phyloP scores from a whole-genome alignment of 2,113 vertebrate species.

The Anolis carolinensis region DNA sequence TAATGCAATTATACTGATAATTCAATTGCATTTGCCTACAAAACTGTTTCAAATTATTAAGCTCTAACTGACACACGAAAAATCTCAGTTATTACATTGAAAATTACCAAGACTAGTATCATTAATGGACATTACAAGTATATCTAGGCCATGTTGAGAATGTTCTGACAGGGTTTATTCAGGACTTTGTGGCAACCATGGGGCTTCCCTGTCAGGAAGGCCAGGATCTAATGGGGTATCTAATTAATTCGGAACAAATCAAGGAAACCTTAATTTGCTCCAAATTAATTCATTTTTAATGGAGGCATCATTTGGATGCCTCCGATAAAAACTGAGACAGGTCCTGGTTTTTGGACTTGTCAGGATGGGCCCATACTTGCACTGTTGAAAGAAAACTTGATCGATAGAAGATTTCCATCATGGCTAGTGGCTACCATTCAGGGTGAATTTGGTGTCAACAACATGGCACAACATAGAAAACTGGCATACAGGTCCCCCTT shows the following conservation, averaged over 20 bases:
- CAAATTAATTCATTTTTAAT: no score
- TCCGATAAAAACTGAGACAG: no score
- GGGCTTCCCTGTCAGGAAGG: no score
- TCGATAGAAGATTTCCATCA: background rate
- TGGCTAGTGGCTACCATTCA: background rate
- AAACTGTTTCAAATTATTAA: slow-evolving; percentile 13
- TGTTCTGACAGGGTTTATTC: no score
- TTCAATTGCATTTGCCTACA: background rate
- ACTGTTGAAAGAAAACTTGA: background rate
- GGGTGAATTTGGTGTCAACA: background rate
- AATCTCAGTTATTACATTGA: background rate
- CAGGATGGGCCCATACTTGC: no score
- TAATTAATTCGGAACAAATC: no score
- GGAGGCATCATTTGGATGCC: no score
- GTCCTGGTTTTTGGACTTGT: no score
- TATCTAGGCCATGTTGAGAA: background rate
- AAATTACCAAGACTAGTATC: background rate
- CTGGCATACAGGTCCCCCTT: no score
- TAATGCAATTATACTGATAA: background rate
- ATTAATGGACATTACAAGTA: background rate
- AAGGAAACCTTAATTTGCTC: no score
- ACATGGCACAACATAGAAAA: background rate
- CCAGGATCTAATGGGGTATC: no score
- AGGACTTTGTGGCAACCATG: no score
- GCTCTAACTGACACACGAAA: slow-evolving; percentile 5